These are phyloP conservation scores for Phenganax subtilis DNA, from an alignment of 92 coral and sea anemone genomes.

Conservation along the genomic window DNA sequence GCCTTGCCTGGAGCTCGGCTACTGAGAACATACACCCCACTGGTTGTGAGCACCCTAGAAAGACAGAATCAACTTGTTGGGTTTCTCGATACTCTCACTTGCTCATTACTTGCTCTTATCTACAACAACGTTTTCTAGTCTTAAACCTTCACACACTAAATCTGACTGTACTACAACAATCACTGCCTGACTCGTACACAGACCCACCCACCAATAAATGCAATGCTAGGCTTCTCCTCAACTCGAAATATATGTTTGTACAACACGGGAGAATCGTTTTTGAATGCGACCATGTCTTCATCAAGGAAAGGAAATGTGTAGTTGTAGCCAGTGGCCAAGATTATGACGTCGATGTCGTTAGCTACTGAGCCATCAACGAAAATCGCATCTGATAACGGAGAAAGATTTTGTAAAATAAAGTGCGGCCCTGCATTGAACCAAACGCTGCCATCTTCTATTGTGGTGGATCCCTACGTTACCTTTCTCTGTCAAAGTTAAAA, in stretches of 20 bases:
- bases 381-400: neutral
- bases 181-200: too few relatives aligned
- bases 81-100: too few relatives aligned
- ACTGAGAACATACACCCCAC: constrained; percentile 72
- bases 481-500: constrained; percentile 18
- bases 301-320: constrained; percentile 26
- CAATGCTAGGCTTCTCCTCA: constrained; percentile 28
- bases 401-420: neutral
- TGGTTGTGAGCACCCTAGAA: constrained; percentile 62
- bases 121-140: too few relatives aligned
- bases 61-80: too few relatives aligned
- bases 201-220: constrained; percentile 6
- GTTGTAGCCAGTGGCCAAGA: constrained; percentile 32
- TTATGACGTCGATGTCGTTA: constrained; percentile 16
- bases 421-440: neutral
- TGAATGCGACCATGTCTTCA: constrained; percentile 15
- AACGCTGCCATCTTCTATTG: too few relatives aligned
- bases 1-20: constrained; percentile 78
- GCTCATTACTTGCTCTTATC: too few relatives aligned
- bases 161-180: too few relatives aligned
- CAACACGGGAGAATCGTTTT: constrained; percentile 18
- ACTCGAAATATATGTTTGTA: constrained; percentile 31
- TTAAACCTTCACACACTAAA: too few relatives aligned
- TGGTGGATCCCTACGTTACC: neutral
- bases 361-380: constrained; percentile 34